These are phyloP conservation scores for Procambarus virginalis DNA, from an alignment of 1,140 invertebrate species.

Conservation along the genomic window DNA sequence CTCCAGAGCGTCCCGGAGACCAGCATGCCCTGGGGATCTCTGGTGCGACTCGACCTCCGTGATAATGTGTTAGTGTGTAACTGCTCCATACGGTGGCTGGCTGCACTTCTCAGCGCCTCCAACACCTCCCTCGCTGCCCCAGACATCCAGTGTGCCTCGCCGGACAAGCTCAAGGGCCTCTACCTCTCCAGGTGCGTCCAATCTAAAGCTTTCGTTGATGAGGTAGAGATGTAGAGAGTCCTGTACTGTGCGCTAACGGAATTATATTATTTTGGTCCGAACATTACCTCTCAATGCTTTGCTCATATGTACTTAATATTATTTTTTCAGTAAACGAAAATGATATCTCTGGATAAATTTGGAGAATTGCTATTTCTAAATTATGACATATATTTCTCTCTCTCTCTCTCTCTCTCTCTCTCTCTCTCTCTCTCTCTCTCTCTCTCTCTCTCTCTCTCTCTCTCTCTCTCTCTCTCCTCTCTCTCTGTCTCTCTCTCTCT, in stretches of 20 bases:
- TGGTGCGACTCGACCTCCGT: slow-evolving; percentile 77
- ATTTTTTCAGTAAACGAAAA: no score
- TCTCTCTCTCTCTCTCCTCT: not conserved
- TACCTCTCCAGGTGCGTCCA: slow-evolving; percentile 64
- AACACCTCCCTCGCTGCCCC: slow-evolving; percentile 53
- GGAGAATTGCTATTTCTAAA: no score
- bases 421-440: not conserved
- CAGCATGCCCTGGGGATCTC: slow-evolving; percentile 42
- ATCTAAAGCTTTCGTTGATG: not conserved
- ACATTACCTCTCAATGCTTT: not conserved
- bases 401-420: not conserved
- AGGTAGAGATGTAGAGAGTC: not conserved
- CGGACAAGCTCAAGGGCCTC: slow-evolving; percentile 59
- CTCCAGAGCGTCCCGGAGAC: slow-evolving; percentile 81
- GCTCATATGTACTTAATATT: not conserved
- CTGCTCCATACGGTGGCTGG: slow-evolving; percentile 88
- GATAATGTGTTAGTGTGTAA: slow-evolving; percentile 91
- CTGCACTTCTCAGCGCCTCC: slow-evolving; percentile 34
- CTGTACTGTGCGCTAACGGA: not conserved
- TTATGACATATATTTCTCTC: no score
- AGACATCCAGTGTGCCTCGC: slow-evolving; percentile 58
- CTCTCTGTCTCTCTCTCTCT: not conserved
- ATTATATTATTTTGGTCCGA: not conserved
- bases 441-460: no score
- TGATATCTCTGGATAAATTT: no score